Evolutionary conservation across 2,797 vertebrate species (phyloP).

Genomic region (Amniataba percoides): DNA sequence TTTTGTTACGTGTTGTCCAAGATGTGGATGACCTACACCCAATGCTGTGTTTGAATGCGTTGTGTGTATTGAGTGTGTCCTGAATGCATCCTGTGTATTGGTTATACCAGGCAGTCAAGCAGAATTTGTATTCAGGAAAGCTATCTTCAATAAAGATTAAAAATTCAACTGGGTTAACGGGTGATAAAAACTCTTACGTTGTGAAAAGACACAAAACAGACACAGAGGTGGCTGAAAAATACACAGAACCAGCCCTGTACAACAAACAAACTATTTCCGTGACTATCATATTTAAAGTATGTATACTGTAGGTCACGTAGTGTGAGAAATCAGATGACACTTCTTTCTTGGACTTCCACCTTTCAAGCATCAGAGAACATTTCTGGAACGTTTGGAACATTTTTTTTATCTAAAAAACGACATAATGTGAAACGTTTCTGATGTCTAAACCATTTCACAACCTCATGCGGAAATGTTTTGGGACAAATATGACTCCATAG

Average conservation of each 20-base stretch:
- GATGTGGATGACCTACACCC: no score
- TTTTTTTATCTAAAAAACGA: not conserved
- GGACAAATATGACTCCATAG: constrained; percentile 31
- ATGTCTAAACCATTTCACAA: constrained; percentile 55
- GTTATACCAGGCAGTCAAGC: not conserved
- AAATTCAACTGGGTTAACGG: not conserved
- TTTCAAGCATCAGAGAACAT: not conserved
- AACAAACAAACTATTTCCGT: not conserved
- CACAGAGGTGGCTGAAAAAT: not conserved
- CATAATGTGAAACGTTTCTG: not conserved
- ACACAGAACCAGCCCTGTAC: no score
- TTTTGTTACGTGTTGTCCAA: not conserved
- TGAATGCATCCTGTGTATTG: not conserved
- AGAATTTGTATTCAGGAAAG: not conserved
- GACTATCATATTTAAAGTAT: not conserved
- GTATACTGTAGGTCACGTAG: not conserved
- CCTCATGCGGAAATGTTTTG: constrained; percentile 27
- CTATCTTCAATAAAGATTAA: not conserved
- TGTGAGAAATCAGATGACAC: not conserved
- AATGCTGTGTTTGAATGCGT: not conserved
- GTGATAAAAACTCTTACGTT: not conserved
- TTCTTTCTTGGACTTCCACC: not conserved
- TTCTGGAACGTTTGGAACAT: not conserved
- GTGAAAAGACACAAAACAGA: not conserved
- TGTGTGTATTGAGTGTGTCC: not conserved